phyloP scores from a whole-genome alignment of 2,888 invertebrate genomes.

The Dryadula phaetusa region DNA sequence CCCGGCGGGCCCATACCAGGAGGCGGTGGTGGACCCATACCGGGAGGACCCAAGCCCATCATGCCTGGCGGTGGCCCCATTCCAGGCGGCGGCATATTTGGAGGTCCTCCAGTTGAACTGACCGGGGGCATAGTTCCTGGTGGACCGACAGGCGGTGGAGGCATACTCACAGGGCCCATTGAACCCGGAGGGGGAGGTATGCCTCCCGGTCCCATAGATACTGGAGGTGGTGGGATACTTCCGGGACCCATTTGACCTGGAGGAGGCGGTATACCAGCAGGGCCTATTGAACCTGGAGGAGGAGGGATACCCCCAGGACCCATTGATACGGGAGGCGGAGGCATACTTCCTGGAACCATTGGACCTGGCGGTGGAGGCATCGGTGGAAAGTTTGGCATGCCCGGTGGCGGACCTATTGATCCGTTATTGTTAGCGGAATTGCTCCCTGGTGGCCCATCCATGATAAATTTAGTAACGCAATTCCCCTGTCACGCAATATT shows the following conservation, averaged over 20 bases:
- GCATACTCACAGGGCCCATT: constrained; percentile 50
- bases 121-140: constrained; percentile 65
- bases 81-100: constrained; percentile 52
- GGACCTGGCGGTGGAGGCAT: constrained; percentile 55
- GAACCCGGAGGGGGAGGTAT: constrained; percentile 15
- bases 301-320: constrained; percentile 40
- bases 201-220: constrained; percentile 49
- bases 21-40: constrained; percentile 57
- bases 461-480: constrained; percentile 41
- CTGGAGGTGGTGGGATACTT: constrained; percentile 51
- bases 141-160: constrained; percentile 54
- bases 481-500: not conserved
- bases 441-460: constrained; percentile 79
- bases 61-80: constrained; percentile 57
- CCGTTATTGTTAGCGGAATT: constrained; percentile 61
- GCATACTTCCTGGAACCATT: constrained; percentile 53
- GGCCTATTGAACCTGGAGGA: constrained; percentile 27
- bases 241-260: constrained; percentile 43
- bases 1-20: constrained; percentile 62
- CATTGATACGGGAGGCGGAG: constrained; percentile 52
- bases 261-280: constrained; percentile 54
- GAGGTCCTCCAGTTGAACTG: constrained; percentile 57
- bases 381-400: constrained; percentile 54
- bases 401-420: constrained; percentile 57
- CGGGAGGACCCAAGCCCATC: constrained; percentile 59